phyloP scores from a whole-genome alignment of 23 tunicate genomes.

The Ciona savignyi region DNA sequence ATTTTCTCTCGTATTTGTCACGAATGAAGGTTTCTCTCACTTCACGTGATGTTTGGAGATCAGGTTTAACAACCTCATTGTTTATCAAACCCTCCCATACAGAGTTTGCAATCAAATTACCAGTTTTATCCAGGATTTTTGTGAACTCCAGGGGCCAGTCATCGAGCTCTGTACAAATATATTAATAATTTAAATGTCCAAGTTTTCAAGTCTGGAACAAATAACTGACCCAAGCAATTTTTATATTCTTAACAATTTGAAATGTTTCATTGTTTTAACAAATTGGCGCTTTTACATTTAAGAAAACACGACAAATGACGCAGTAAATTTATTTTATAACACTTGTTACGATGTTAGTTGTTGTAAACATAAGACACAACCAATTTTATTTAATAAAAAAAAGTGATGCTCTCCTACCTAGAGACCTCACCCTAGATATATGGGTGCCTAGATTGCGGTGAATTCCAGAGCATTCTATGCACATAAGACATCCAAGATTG shows the following conservation, averaged over 20 bases:
- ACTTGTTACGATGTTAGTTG: too few species aligned
- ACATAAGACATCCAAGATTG: slow-evolving; percentile 89
- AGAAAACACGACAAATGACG: too few species aligned
- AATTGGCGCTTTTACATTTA: too few species aligned
- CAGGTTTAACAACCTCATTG: slow-evolving; percentile 23
- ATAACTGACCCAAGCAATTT: too few species aligned
- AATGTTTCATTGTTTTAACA: too few species aligned
- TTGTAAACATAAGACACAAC: not conserved
- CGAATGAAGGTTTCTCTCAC: slow-evolving; percentile 76
- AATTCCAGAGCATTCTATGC: slow-evolving; percentile 95
- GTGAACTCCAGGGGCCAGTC: slow-evolving; percentile 80
- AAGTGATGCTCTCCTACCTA: slow-evolving; percentile 43
- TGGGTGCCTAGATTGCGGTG: slow-evolving; percentile 96
- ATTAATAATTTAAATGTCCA: too few species aligned
- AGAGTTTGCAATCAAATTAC: slow-evolving; percentile 55
- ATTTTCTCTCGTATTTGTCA: slow-evolving; percentile 70
- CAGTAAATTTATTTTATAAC: too few species aligned
- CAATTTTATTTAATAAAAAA: not conserved
- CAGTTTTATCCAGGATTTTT: slow-evolving; percentile 55
- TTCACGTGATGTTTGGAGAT: slow-evolving; percentile 37
- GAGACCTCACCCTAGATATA: slow-evolving; percentile 64
- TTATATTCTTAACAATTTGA: too few species aligned
- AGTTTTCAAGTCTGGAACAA: too few species aligned
- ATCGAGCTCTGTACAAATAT: slow-evolving; percentile 54
- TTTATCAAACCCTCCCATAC: slow-evolving; percentile 39